phyloP scores from a whole-genome alignment of 2,113 vertebrate genomes.

The Ramphastos sulfuratus region DNA sequence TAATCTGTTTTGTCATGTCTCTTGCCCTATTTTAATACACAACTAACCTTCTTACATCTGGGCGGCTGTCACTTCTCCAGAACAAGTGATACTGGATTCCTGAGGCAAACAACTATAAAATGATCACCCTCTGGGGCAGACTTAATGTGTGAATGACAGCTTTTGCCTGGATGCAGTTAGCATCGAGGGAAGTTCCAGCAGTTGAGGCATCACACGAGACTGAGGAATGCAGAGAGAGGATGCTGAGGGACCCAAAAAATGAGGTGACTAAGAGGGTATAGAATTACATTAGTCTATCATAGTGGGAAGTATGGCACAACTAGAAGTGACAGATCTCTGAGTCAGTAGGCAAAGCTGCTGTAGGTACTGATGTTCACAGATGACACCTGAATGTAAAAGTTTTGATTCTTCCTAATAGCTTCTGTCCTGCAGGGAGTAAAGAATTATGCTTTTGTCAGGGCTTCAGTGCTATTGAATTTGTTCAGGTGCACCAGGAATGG shows the following conservation, averaged over 20 bases:
- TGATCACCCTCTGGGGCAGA: background rate
- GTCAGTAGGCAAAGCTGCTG: background rate
- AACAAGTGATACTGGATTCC: background rate
- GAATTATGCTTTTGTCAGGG: background rate
- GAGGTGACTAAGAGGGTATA: background rate
- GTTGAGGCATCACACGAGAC: background rate
- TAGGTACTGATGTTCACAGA: background rate
- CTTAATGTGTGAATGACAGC: background rate
- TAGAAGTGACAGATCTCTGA: background rate
- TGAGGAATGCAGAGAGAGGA: background rate
- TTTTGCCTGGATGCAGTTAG: background rate
- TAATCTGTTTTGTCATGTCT: conserved; percentile 26
- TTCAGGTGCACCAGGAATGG: background rate
- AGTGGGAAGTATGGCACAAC: rapidly evolving
- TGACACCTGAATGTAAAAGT: background rate
- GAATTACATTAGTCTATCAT: background rate
- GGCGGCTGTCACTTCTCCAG: background rate
- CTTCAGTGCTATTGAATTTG: background rate
- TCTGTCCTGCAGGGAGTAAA: background rate
- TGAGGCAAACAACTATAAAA: background rate
- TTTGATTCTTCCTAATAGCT: background rate
- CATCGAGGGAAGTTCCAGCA: background rate
- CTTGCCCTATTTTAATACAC: background rate
- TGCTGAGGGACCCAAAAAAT: background rate
- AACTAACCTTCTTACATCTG: conserved; percentile 1